Percentiles rank a stretch among this genome's conserved stretches.
Evolutionary conservation across 2,888 invertebrate species (phyloP).

Genomic region (Chrysomela aeneicollis): DNA sequence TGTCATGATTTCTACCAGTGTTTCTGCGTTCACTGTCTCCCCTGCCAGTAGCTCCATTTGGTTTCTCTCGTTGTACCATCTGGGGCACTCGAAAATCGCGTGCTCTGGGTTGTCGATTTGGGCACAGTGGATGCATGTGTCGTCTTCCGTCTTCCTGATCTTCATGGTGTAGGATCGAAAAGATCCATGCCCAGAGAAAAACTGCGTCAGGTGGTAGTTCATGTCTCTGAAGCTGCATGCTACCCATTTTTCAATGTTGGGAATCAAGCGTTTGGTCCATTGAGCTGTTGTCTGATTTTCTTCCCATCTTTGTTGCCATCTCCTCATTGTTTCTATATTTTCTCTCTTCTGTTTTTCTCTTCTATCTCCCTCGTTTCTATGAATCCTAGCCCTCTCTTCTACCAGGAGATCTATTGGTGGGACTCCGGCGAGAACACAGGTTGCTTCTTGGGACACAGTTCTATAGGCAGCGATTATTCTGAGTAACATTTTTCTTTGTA

Average conservation of each 20-base stretch:
- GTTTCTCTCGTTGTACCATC: constrained; percentile 11
- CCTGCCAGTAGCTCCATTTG: not conserved
- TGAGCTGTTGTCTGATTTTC: not conserved
- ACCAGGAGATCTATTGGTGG: constrained; percentile 23
- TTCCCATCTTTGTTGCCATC: constrained; percentile 17
- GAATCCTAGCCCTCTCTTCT: no score
- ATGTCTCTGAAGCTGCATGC: constrained; percentile 11
- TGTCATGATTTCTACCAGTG: constrained; percentile 16
- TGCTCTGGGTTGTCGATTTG: constrained; percentile 24
- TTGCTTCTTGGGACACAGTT: constrained; percentile 28
- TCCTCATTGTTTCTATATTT: not conserved
- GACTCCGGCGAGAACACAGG: constrained; percentile 20
- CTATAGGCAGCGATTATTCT: constrained; percentile 27
- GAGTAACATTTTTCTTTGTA: constrained; percentile 24
- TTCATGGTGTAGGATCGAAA: constrained; percentile 12
- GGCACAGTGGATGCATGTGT: constrained; percentile 20
- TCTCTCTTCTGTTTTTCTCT: not conserved
- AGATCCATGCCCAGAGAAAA: constrained; percentile 27
- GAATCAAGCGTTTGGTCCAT: constrained; percentile 23
- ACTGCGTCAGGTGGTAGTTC: constrained; percentile 25
- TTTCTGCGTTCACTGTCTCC: no score
- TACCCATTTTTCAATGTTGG: constrained; percentile 20
- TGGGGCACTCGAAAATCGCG: constrained; percentile 25
- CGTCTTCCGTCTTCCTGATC: constrained; percentile 23
- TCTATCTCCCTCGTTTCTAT: no score